Percentiles rank a stretch among this genome's conserved stretches.
These are phyloP conservation scores for Bombus turneri DNA, from an alignment of 1,140 invertebrate species.

Conservation along the genomic window DNA sequence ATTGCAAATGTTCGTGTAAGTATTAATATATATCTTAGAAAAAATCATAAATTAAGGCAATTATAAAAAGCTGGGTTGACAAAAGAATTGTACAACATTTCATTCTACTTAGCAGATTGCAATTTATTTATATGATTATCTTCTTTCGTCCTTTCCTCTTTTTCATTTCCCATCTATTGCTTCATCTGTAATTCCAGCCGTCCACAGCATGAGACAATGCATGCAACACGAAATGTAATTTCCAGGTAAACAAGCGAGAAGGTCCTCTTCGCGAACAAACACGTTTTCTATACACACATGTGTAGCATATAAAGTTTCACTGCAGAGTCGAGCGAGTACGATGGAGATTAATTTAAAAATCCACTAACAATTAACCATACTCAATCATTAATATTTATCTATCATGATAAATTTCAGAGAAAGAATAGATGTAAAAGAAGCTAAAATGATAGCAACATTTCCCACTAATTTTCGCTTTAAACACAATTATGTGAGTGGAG, in stretches of 20 bases:
- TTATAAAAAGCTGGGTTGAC: not conserved
- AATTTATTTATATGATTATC: constrained; percentile 36
- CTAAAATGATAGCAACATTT: not conserved
- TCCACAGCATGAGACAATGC: constrained; percentile 12
- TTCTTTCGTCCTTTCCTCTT: not conserved
- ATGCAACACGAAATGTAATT: constrained; percentile 34
- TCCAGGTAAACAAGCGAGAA: constrained; percentile 25
- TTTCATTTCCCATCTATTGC: not conserved
- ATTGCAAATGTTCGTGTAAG: not conserved
- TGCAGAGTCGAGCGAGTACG: not conserved
- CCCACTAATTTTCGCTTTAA: not conserved
- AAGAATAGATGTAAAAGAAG: not conserved
- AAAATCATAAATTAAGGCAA: not conserved
- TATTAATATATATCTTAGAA: not conserved
- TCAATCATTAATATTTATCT: no score
- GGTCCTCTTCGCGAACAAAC: not conserved
- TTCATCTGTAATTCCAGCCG: constrained; percentile 21
- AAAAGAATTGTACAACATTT: constrained; percentile 2
- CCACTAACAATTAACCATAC: not conserved
- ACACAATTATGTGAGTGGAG: not conserved
- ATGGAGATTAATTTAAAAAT: constrained; percentile 18
- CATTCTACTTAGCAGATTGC: not conserved
- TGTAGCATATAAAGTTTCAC: not conserved
- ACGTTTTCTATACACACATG: constrained; percentile 6
- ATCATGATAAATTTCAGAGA: not conserved